Evolutionary conservation across 2,797 vertebrate species (phyloP).

Genomic region (Tapirus indicus): DNA sequence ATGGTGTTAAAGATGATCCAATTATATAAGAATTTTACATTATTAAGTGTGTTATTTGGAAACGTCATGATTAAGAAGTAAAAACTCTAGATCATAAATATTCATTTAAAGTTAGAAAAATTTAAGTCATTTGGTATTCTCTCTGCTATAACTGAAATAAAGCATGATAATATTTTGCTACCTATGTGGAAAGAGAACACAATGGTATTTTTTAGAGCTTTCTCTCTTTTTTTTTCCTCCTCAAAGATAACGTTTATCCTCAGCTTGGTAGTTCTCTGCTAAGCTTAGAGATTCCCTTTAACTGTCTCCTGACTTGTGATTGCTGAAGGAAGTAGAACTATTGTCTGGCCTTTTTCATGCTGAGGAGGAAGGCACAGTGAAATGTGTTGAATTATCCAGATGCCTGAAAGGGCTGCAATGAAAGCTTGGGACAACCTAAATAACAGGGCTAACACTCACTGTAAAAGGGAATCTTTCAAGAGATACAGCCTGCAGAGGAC

Average conservation of each 20-base stretch:
- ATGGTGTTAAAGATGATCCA: background rate
- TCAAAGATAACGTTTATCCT: conserved; percentile 71
- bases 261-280: conserved; percentile 64
- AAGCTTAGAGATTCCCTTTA: conserved; percentile 59
- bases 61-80: conserved; percentile 38
- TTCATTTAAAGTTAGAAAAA: conserved; percentile 9
- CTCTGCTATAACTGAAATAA: conserved; percentile 35
- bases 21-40: conserved; percentile 23
- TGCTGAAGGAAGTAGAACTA: conserved; percentile 76
- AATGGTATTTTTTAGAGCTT: conserved; percentile 41
- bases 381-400: conserved; percentile 79
- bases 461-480: conserved; percentile 62
- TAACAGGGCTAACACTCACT: background rate
- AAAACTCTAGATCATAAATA: conserved; percentile 31
- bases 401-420: conserved; percentile 60
- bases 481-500: conserved; percentile 36
- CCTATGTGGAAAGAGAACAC: background rate
- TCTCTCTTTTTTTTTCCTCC: conserved; percentile 38
- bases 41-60: conserved; percentile 28
- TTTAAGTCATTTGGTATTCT: conserved; percentile 38
- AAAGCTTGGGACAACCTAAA: conserved; percentile 70
- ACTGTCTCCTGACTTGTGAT: conserved; percentile 75
- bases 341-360: conserved; percentile 72
- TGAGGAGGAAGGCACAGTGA: conserved; percentile 62
- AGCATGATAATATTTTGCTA: background rate